Base-by-base conservation (phyloP, 2,888 invertebrate genomes). In the Hypomecis punctinalis region DNA sequence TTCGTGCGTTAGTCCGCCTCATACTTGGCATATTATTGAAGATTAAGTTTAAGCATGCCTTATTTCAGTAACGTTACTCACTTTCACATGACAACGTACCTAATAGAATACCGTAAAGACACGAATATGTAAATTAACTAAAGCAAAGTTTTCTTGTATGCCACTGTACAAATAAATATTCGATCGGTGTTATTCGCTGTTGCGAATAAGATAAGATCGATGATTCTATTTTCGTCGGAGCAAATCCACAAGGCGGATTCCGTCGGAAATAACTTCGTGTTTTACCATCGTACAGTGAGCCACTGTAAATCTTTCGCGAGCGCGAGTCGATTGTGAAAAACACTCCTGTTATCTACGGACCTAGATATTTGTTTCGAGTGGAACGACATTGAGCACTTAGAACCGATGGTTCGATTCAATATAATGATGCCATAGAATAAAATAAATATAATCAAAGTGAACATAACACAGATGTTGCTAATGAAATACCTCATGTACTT, bases 171-270 rank as follows among this genome's bases (percentile, higher is more conserved):
- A 89, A 86, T 85, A 89, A 87, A 89, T 83, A 86, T 74, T 77
- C 74, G 73, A 81, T 80, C 77, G 75, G 75, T 83, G 86, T 86
- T 88, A 86, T 85, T 84, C 83, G 77, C 79, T 80, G 79, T 78
- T 80, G 84, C 84, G 81, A 86, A 90, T 90, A 90, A 88, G 87
- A 90, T 90, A 90, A 88, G 87, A 90, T 86, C 86, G 88, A 89
- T 87, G 89, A 83, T 88, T 85, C 91, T 92, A 92, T 91, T 91
- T 90, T 85, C 74, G 88, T 82, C 86, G 74, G 84, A 84, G 85
- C 86, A 81, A 88, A 90, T 89, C 83, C 86, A 87, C 88, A 86
- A 88, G 86, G 86, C 88, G 84, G 86, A 91, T 89, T 89, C 88
- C 86, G 81, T 88, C 86, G 79, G 86, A 91, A 90, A 91, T 91